phyloP scores from a whole-genome alignment of 2,113 vertebrate species.

The Rattus norvegicus region GRCr8 NC_086026.1:9500501-9501000 shows the following conservation, averaged over 20 bases:
- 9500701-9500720: not conserved
- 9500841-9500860: not conserved
- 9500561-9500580: not conserved
- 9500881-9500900: not conserved
- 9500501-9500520: not conserved
- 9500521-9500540: slow-evolving; percentile 24
- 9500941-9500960: slow-evolving; percentile 12
- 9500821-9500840: not conserved
- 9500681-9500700: slow-evolving; percentile 19
- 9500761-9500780: not conserved
- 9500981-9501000: not conserved
- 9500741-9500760: slow-evolving; percentile 35
- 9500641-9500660: not conserved
- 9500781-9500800: not conserved
- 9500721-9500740: not conserved
- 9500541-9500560: not conserved
- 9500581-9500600: not conserved
- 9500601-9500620: not conserved
- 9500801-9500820: not conserved
- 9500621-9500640: slow-evolving; percentile 43
- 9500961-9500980: slow-evolving; percentile 6
- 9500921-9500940: not conserved
- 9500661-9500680: not conserved
- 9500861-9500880: not conserved
- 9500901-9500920: not conserved